Evolutionary conservation across 1,140 invertebrate species (phyloP), one percentile per base, ranked within the genome.

Genomic region (Drosophila gunungcola): DNA sequence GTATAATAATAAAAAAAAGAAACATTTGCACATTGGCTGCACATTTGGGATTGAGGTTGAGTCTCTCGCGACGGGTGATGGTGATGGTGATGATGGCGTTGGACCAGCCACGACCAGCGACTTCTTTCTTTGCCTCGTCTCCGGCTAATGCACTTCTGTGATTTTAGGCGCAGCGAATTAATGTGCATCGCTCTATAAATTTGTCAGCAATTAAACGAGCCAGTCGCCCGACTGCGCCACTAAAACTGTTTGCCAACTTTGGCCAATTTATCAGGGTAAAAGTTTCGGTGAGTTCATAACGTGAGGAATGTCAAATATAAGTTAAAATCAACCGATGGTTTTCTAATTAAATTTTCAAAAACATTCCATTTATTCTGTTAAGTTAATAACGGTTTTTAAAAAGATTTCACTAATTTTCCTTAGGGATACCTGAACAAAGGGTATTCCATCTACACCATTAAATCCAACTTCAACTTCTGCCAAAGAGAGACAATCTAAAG

Each of bases 131-230:
- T 34, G 29, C 4, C 56, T 34, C 63, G 53, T 56, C 62, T 73
- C 49, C 61, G 70, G 60, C 76, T 88, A 88, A 88, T 88, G 84
- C 85, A 88, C 80, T 88, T 88, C 80, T 88, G 84, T 88, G 84
- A 88, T 88, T 88, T 76, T 88, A 82, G 84, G 84, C 84, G 80
- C 86, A 80, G 62, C 79, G 67, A 90, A 82, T 90, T 90, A 90
- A 90, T 90, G 86, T 74, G 86, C 82, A 86, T 70, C 86, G 86
- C 86, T 90, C 86, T 90, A 90, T 90, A 90, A 90, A 90, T 90
- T 90, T 86, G 86, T 90, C 86, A 90, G 86, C 86, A 90, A 90
- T 90, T 90, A 90, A 90, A 90, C 72, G 64, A 85, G 74, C 61
- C 78, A 90, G 63, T 65, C 49, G 51, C 55, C 48, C 65, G 52